Evolutionary conservation across 2,797 vertebrate species (phyloP).

Genomic region (Tokudaia muenninki): DNA sequence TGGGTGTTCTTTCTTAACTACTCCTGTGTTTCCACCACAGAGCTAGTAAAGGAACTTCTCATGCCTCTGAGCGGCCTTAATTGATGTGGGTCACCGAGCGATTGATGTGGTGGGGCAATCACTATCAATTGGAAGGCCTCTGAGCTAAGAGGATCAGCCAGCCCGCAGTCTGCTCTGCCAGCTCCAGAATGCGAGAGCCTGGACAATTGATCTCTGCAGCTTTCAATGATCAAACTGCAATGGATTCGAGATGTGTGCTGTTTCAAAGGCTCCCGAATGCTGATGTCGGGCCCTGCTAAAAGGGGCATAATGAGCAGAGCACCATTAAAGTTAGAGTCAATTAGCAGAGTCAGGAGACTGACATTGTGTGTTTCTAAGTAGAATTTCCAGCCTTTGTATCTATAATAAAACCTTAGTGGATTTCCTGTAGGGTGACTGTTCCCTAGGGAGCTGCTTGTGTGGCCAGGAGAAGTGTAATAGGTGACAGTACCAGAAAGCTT

Average conservation of each 20-base stretch:
- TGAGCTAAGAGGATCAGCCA: slow-evolving; percentile 61
- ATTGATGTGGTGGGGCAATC: slow-evolving; percentile 70
- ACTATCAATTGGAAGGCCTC: slow-evolving; percentile 67
- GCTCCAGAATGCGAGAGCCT: slow-evolving; percentile 42
- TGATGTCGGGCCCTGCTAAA: slow-evolving; percentile 77
- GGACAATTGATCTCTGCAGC: slow-evolving; percentile 77
- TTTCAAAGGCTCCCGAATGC: slow-evolving; percentile 79
- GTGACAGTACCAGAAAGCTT: not conserved
- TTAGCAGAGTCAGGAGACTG: slow-evolving; percentile 75
- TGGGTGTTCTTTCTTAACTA: slow-evolving; percentile 1
- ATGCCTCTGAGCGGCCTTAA: slow-evolving; percentile 51
- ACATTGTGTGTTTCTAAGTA: slow-evolving; percentile 70
- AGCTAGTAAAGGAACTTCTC: slow-evolving; percentile 47
- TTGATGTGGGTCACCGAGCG: slow-evolving; percentile 53
- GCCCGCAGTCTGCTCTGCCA: slow-evolving; percentile 57
- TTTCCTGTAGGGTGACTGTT: slow-evolving; percentile 62
- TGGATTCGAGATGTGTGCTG: slow-evolving; percentile 68
- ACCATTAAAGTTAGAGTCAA: slow-evolving; percentile 75
- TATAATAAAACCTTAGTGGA: slow-evolving; percentile 67
- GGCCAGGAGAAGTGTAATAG: not conserved
- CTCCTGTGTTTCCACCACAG: slow-evolving; percentile 32
- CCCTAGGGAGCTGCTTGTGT: slow-evolving; percentile 56
- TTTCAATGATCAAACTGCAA: slow-evolving; percentile 80
- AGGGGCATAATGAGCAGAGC: slow-evolving; percentile 75
- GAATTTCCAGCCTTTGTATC: slow-evolving; percentile 64